Percentiles rank a stretch among this genome's conserved stretches.
Conservation (phyloP, 1,140 invertebrate species). For the Colletes latitarsis region DNA sequence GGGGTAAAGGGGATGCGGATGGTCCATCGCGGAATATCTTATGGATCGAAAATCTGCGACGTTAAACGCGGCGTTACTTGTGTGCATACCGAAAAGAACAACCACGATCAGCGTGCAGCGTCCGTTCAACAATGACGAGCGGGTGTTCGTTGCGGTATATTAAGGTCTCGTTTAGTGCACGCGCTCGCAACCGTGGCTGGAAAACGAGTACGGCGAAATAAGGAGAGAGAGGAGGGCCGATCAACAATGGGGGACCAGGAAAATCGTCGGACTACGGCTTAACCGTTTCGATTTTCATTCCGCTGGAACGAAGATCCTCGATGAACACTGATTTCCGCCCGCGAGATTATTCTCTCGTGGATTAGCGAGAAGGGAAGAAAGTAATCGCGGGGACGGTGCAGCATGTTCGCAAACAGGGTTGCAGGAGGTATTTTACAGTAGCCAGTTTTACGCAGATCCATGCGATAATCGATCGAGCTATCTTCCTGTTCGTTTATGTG, state of each 20-base stretch:
- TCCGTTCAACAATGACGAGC: constrained; percentile 24
- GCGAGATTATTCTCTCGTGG: too few species aligned
- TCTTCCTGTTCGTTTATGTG: too few species aligned
- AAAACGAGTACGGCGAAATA: constrained; percentile 33
- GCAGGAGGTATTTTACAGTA: too few species aligned
- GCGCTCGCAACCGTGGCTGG: constrained; percentile 12
- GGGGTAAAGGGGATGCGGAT: background rate
- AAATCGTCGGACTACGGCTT: constrained; percentile 40
- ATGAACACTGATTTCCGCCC: too few species aligned
- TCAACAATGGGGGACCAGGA: constrained; percentile 15
- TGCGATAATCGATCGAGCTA: too few species aligned
- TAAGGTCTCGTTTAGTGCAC: constrained; percentile 39
- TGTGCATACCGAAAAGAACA: background rate
- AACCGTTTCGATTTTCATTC: constrained; percentile 40
- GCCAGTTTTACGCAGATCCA: too few species aligned
- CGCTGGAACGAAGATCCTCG: too few species aligned
- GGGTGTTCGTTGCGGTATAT: constrained; percentile 4
- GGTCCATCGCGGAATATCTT: constrained; percentile 17
- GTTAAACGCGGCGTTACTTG: background rate
- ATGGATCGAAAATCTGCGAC: constrained; percentile 33
- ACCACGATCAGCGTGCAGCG: background rate
- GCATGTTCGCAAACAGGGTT: too few species aligned
- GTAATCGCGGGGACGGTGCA: too few species aligned
- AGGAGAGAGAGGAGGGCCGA: constrained; percentile 18
- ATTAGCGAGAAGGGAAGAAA: too few species aligned